Base-by-base conservation (phyloP, 2,888 invertebrate species). In the Cerceris rybyensis region DNA sequence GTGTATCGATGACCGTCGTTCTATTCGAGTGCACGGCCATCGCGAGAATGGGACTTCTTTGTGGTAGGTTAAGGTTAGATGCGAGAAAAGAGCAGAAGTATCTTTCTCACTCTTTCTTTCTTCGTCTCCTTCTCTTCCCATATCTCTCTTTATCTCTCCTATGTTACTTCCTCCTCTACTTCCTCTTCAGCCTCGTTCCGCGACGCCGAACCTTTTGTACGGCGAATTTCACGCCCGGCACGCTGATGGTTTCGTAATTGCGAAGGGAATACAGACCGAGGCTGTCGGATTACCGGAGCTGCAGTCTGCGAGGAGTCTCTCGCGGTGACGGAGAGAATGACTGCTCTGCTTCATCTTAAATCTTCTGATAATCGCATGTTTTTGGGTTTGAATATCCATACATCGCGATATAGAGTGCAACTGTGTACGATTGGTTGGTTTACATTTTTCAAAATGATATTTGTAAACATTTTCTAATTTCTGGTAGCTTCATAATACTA, bases 21-120 rank as follows among this genome's bases (percentile, higher is more conserved):
- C 67, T 80, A 52, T 78, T 69, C 52, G 55, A 61, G 46, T 63
- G 59, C 72, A 52, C 60, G 67, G 28, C 52, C 67, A 43, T 50
- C 42, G 57, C 55, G 74, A 69, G 57, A 28, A 16, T 16, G 64
- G 61, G 46, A 68, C 66, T 76, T 60, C 70, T 69, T 84, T 82
- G 75, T 70, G 82, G 82, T 84, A 84, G 84, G 80, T 84, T 84
- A 85, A 85, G 82, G 84, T 83, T 81, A 75, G 68, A 43, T 17
- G 8, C 58, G 71, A 72, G 61, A 70, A 63, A 63, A 74, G 52
- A 63, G 42, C 63, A 58, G 13, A 59, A 46, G 7, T 43, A 52
- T 28, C 57, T 49, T 65, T 66, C 54, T 46, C 55, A 43, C 71
- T 61, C 52, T 11, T 46, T 16, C 43, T n/a, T n/a, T n/a, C n/a